Evolutionary conservation across 2,113 vertebrate genomes (phyloP), one percentile per base, ranked within the genome.

Genomic region (Oreochromis spilurus): DNA sequence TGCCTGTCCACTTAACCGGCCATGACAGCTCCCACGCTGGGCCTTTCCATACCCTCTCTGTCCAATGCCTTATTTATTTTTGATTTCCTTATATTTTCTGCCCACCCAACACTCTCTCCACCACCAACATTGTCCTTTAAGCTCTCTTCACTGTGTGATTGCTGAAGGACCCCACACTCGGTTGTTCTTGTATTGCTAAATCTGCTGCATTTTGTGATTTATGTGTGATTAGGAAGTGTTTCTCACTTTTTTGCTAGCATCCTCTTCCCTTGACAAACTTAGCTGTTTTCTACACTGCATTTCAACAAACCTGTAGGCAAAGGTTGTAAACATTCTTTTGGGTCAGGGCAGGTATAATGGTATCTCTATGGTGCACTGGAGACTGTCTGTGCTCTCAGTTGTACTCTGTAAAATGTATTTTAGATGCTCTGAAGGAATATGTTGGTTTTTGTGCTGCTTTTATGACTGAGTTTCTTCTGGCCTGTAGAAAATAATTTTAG

Each of bases 21-120:
- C 89, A 84, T 87, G 91, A 89, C 94, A 50, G 89, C 89, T 70
- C 88, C 91, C 94, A 93, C 72, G 31, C 93, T 81, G 92, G 24
- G 91, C 79, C 89, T 84, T 62, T 86, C 82, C 84, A 60, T 81
- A 38, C 79, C 79, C 83, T 82, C 67, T 70, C 77, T 79, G 72
- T 81, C 79, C 87, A 17, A 17, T 24, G 43, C 65, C 38, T 88
- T 40, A 31, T 91, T 88, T 88, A 62, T 88, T 79, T 75, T 62
- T 29, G 9, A 70, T 77, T 62, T 52, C 38, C 54, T 19, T 52
- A 31, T 34, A 14, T 50, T 45, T 82, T 77, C 54, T n/a, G 29
- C 53, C 31, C 43, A 77, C 43, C 43, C 43, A 0, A 21, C 34
- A n/a, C 78, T 40, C 34, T 90, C 24, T 88, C 24, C 5, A 1